Conservation (phyloP, 2,888 invertebrate species). For the Sisyra terminalis region DNA sequence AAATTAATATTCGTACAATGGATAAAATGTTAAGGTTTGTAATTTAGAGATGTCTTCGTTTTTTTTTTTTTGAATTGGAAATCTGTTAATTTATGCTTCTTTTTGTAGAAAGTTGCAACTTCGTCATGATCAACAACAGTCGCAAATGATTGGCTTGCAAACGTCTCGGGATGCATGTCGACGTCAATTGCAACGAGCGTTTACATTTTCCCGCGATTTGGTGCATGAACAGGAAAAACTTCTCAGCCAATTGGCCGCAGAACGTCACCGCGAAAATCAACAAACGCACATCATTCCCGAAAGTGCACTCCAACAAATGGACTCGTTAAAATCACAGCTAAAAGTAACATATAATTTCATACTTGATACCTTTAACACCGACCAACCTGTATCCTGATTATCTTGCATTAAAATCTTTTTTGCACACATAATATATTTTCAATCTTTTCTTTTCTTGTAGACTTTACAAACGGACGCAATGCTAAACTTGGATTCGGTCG, state of each 20-base stretch:
- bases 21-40: conserved; percentile 33
- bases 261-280: conserved; percentile 20
- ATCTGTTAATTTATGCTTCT: conserved; percentile 4
- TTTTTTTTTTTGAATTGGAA: not conserved
- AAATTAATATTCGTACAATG: conserved; percentile 32
- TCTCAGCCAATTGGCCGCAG: conserved; percentile 16
- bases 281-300: no score
- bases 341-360: conserved; percentile 22
- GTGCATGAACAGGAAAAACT: conserved; percentile 33
- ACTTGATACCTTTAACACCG: not conserved
- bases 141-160: conserved; percentile 27
- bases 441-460: conserved; percentile 19
- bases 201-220: conserved; percentile 33
- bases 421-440: conserved; percentile 1
- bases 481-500: conserved; percentile 32
- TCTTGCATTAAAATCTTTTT: not conserved
- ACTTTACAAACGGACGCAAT: conserved; percentile 33
- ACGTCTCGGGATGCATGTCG: conserved; percentile 32
- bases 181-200: conserved; percentile 33
- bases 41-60: not conserved
- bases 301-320: conserved; percentile 27
- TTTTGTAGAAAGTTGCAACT: conserved; percentile 26
- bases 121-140: conserved; percentile 29
- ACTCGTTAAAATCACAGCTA: conserved; percentile 29
- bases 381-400: not conserved